Evolutionary conservation across 2,888 invertebrate genomes (phyloP), one percentile per base, ranked within the genome.

Genomic region (Stenotaenia linearis): DNA sequence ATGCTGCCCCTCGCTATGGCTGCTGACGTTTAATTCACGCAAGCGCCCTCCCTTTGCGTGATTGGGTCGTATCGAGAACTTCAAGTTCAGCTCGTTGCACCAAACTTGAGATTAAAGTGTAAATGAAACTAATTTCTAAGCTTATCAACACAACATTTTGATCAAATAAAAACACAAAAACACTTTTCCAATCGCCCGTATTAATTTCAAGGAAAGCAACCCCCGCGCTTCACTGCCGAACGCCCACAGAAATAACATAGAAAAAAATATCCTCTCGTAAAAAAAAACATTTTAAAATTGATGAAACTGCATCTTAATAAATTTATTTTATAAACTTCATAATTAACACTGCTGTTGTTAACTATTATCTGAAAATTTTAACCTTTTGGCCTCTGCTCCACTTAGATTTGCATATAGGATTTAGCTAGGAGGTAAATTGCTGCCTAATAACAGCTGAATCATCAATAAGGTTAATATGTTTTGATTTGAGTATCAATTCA

Each of bases 11-110:
- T 69, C 69, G 25, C 69, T 28, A 10, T n/a, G 69, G 28, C 25
- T 23, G 28, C 25, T 69, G 69, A 69, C 69, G 69, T 69, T 69
- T 69, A 69, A 69, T 69, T 69, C 69, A 69, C 69, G 69, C 69
- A 69, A 28, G 69, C 69, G 69, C 69, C 15, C 69, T 69, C 69
- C 25, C 69, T 28, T 50, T 69, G 69, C 25, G 69, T n/a, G 69
- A 28, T 23, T 28, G 69, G 28, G 69, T 28, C 25, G n/a, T 28
- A 50, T 45, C 45, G 4, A 18, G 15, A 25, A 28, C 69, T 69
- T 69, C 12, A 69, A 69, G 25, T 69, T 69, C 10, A 69, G 25
- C 69, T 69, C n/a, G 1, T 18, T 7, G 4, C 50, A 50, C 18
- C 50, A 18, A 50, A 50, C 50, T n/a, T 50, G 3, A 50, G 50